Evolutionary conservation across 2,797 vertebrate genomes (phyloP), one percentile per base, ranked within the genome.

Genomic region (Eulemur coronatus): DNA sequence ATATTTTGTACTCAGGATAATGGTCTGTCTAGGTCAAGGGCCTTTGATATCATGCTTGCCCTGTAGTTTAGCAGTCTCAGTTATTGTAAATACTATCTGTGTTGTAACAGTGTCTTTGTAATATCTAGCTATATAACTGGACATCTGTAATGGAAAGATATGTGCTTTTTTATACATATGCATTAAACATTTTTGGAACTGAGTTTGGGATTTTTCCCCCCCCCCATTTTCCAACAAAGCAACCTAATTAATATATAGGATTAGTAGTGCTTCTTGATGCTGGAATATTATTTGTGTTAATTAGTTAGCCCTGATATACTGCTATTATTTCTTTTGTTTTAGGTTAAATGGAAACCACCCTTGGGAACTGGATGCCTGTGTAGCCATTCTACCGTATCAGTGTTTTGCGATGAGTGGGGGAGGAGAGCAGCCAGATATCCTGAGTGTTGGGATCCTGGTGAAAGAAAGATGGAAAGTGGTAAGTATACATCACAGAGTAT

Each of bases 391-490:
- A 30, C 97, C 91, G 89, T 96, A 96, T 98, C 97, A 84, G 98
- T 97, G 98, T 98, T 97, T 98, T 98, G 98, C 99, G 98, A 99
- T 99, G 99, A 99, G 99, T 93, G 99, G 99, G 97, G 99, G 99
- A 98, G 99, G 98, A 95, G 99, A 99, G 98, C 99, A 99, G 98
- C 98, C 99, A 67, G 99, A 99, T 98, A 99, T 99, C 98, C 99
- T 99, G 91, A 99, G 98, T 97, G 99, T 99, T 98, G 99, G 99
- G 98, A 99, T 99, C 97, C 97, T 99, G 97, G 99, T 99, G 97
- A 99, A 99, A 98, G 99, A 99, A 98, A 99, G 99, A 99, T 99
- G 99, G 99, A 99, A 99, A 99, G 99, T 99, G 99, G 99, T 99
- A 97, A 99, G 99, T 99, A 94, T 89, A 28, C 55, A 69, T 96